A percentile compares a stretch with the other conserved stretches of the same genome.
Conservation (phyloP, 2,888 invertebrate species). For the Ophion costatus region DNA sequence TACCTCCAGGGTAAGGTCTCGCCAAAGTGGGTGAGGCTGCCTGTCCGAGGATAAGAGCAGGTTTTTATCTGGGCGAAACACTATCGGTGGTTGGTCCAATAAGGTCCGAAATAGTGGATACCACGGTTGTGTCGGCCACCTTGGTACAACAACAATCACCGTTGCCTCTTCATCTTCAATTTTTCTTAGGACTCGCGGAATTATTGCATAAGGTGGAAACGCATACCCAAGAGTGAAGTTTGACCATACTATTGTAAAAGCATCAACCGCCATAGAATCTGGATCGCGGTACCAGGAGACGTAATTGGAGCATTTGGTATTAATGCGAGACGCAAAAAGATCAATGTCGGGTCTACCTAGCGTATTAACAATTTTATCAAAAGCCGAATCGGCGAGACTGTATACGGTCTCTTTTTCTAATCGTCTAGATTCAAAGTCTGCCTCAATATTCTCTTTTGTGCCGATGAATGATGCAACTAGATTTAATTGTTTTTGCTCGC, state of each 20-base stretch:
- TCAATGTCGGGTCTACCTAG: conserved; percentile 36
- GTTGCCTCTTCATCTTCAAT: conserved; percentile 70
- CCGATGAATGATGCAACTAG: conserved; percentile 43
- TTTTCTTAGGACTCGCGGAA: conserved; percentile 69
- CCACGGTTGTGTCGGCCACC: conserved; percentile 69
- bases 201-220: conserved; percentile 66
- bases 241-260: conserved; percentile 63
- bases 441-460: conserved; percentile 39
- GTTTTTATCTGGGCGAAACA: conserved; percentile 12
- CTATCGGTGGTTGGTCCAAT: not conserved
- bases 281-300: conserved; percentile 53
- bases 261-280: conserved; percentile 58
- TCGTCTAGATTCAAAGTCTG: conserved; percentile 43
- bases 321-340: conserved; percentile 37
- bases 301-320: conserved; percentile 25
- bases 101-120: conserved; percentile 24
- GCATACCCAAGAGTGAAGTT: conserved; percentile 56
- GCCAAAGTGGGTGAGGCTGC: conserved; percentile 23
- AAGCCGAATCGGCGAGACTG: conserved; percentile 28
- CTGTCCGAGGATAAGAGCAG: conserved; percentile 33
- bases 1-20: not conserved
- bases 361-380: not conserved
- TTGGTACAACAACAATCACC: conserved; percentile 72
- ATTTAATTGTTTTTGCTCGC: conserved; percentile 35
- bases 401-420: conserved; percentile 40